These are phyloP conservation scores for Meta bourneti DNA, from an alignment of 2,888 invertebrate genomes.

Conservation along the genomic window DNA sequence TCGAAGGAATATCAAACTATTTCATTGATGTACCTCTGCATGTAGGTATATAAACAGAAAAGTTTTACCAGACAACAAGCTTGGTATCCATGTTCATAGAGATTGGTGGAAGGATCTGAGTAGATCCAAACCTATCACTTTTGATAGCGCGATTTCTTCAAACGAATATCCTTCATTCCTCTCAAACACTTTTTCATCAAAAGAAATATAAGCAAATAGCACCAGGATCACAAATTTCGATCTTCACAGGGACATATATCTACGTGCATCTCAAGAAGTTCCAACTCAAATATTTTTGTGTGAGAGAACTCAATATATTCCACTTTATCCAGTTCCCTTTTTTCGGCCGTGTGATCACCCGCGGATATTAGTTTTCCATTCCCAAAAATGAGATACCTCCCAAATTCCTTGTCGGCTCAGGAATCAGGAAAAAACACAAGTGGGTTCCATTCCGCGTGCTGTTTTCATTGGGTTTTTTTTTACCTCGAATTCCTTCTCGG, in stretches of 20 bases:
- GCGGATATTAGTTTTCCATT: not conserved
- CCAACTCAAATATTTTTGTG: not conserved
- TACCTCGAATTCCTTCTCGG: too few relatives aligned
- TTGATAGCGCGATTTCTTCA: not conserved
- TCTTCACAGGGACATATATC: not conserved
- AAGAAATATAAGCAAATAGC: not conserved
- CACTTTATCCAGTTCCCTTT: not conserved
- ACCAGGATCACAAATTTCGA: not conserved
- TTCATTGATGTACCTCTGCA: too few relatives aligned
- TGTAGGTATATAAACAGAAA: too few relatives aligned
- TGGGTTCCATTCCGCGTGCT: too few relatives aligned
- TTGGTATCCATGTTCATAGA: not conserved
- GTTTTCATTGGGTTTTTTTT: too few relatives aligned
- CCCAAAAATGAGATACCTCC: not conserved
- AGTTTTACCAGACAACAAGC: not conserved
- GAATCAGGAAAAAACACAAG: too few relatives aligned
- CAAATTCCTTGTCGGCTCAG: too few relatives aligned
- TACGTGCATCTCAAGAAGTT: not conserved
- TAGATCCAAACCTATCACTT: not conserved
- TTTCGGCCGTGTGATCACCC: not conserved
- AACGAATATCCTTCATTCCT: not conserved
- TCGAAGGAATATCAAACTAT: too few relatives aligned
- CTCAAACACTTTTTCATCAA: not conserved
- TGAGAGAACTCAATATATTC: not conserved
- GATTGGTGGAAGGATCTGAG: not conserved